Percentiles rank a stretch among this genome's conserved stretches.
Conservation (phyloP, 2,113 vertebrate species). For the Anolis carolinensis region DNA sequence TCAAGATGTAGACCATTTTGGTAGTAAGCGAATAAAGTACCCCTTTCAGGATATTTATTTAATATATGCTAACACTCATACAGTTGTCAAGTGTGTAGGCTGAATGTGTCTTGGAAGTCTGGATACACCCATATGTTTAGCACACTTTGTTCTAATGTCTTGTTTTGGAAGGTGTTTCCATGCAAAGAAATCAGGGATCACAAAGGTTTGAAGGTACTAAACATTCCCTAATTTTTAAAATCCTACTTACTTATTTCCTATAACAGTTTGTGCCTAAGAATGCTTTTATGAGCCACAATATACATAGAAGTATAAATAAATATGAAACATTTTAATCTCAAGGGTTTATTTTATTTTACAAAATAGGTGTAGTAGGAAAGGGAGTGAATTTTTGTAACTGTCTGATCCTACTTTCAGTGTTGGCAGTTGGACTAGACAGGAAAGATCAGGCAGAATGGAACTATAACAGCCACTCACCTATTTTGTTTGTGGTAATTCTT, state of each 20-base stretch:
- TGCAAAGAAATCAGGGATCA: not conserved
- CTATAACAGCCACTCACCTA: slow-evolving; percentile 45
- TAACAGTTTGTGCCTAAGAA: not conserved
- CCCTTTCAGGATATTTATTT: not conserved
- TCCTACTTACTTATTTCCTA: too few relatives aligned
- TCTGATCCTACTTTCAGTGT: not conserved
- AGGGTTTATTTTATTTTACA: too few relatives aligned
- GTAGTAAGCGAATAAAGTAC: not conserved
- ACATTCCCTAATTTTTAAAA: not conserved
- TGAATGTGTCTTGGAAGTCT: not conserved
- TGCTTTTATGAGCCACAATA: not conserved
- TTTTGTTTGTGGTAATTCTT: not conserved
- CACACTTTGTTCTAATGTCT: not conserved
- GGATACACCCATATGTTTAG: not conserved
- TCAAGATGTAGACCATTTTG: not conserved
- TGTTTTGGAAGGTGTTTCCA: not conserved
- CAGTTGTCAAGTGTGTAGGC: not conserved
- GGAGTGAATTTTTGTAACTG: not conserved
- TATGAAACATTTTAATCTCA: not conserved
- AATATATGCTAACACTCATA: not conserved
- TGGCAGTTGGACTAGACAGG: slow-evolving; percentile 26
- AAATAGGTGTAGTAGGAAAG: not conserved
- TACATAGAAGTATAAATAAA: not conserved
- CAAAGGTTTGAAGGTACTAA: not conserved
- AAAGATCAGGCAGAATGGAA: slow-evolving; percentile 35